Conservation (phyloP, 1,140 invertebrate genomes). For the Bursaphelenchus mucronatus region DNA sequence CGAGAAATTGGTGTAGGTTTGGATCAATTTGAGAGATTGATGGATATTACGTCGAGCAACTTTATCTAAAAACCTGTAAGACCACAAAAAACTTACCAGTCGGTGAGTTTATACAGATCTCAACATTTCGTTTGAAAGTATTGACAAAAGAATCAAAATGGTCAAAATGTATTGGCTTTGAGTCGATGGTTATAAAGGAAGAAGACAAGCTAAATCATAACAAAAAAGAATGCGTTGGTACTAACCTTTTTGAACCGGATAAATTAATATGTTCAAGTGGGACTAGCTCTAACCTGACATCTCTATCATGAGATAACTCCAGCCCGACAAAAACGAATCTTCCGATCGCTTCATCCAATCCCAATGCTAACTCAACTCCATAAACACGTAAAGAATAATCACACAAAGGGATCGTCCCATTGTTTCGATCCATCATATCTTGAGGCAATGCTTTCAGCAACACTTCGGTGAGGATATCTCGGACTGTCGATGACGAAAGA, state of each 20-base stretch:
- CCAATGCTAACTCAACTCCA: conserved; percentile 40
- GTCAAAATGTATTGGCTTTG: conserved; percentile 22
- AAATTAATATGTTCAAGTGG: not conserved
- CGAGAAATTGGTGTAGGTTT: too few species aligned
- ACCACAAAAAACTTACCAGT: too few species aligned
- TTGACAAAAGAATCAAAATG: conserved; percentile 27
- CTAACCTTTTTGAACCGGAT: conserved; percentile 1
- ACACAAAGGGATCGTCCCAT: conserved; percentile 37
- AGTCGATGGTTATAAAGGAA: not conserved
- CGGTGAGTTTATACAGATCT: not conserved
- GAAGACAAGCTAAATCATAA: conserved; percentile 1
- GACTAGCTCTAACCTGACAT: conserved; percentile 37
- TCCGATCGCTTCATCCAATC: conserved; percentile 18
- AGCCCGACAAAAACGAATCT: conserved; percentile 40
- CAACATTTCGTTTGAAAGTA: conserved; percentile 24
- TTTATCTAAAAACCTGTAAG: too few species aligned
- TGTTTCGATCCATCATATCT: conserved; percentile 34
- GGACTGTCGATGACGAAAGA: conserved; percentile 22
- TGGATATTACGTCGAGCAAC: too few species aligned
- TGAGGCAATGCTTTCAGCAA: conserved; percentile 32
- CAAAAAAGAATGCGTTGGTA: not conserved
- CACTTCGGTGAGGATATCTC: conserved; percentile 39
- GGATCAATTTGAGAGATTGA: too few species aligned
- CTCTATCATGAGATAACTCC: conserved; percentile 30
- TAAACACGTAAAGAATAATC: conserved; percentile 40